phyloP scores from a whole-genome alignment of 2,888 invertebrate genomes.

The Morpho helenor region DNA sequence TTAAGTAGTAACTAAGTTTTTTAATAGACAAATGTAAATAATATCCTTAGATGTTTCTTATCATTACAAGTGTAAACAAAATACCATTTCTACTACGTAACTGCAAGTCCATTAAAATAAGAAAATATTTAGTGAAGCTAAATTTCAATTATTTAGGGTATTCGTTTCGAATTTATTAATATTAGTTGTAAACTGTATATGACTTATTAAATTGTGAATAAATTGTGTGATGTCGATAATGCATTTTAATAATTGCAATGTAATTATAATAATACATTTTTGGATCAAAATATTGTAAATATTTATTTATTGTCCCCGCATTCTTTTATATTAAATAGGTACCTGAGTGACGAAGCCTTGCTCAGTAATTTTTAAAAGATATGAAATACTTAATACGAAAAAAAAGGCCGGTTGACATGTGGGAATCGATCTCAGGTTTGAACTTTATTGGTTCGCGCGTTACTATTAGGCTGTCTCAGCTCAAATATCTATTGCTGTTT shows the following conservation, averaged over 20 bases:
- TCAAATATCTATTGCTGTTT: too few relatives aligned
- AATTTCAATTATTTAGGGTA: slow-evolving; percentile 41
- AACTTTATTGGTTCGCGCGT: too few relatives aligned
- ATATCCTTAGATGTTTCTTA: slow-evolving; percentile 10
- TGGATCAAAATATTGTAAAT: slow-evolving; percentile 51
- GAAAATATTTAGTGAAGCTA: slow-evolving; percentile 22
- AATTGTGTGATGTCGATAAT: slow-evolving; percentile 71
- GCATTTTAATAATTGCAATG: slow-evolving; percentile 64
- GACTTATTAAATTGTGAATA: slow-evolving; percentile 64
- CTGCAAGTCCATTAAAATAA: slow-evolving; percentile 27
- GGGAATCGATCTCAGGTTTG: too few relatives aligned
- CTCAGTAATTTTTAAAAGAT: too few relatives aligned
- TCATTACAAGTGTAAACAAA: slow-evolving; percentile 1
- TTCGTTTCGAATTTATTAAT: slow-evolving; percentile 72
- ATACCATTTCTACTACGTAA: slow-evolving; percentile 8
- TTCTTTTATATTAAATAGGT: too few relatives aligned
- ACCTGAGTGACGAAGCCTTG: too few relatives aligned
- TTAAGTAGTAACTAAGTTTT: too few relatives aligned
- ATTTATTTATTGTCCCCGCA: slow-evolving; percentile 35
- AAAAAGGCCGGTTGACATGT: too few relatives aligned
- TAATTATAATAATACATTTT: slow-evolving; percentile 61
- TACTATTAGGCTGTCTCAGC: too few relatives aligned
- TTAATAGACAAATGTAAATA: slow-evolving; percentile 13
- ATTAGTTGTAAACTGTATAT: slow-evolving; percentile 61
- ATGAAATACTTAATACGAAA: too few relatives aligned